These are phyloP conservation scores for Calephelis perditalis DNA, from an alignment of 2,888 invertebrate species.

Conservation along the genomic window DNA sequence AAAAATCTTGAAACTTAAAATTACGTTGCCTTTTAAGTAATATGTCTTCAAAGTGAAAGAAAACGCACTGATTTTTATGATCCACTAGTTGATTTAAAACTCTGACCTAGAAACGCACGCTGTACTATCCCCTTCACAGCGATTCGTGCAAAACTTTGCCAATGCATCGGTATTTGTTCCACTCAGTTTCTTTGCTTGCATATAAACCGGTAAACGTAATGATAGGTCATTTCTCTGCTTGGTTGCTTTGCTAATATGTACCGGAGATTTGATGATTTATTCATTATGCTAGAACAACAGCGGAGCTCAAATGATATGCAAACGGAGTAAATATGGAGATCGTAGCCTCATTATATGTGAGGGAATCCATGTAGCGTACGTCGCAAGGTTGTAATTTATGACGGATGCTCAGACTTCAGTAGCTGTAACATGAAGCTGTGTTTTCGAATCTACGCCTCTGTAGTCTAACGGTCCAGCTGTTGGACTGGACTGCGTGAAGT, in stretches of 20 bases:
- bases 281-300: slow-evolving; percentile 22
- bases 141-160: slow-evolving; percentile 12
- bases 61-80: too few relatives aligned
- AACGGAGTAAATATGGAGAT: slow-evolving; percentile 15
- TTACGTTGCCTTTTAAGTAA: too few relatives aligned
- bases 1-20: too few relatives aligned
- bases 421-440: too few relatives aligned
- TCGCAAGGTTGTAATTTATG: background rate
- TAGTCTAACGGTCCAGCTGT: too few relatives aligned
- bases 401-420: background rate
- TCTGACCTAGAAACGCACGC: too few relatives aligned
- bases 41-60: too few relatives aligned
- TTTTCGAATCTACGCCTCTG: too few relatives aligned
- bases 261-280: slow-evolving; percentile 22
- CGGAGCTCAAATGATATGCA: slow-evolving; percentile 18
- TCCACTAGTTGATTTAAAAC: too few relatives aligned
- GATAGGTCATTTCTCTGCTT: slow-evolving; percentile 32
- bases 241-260: slow-evolving; percentile 31
- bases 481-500: too few relatives aligned
- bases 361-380: background rate
- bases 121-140: background rate
- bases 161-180: slow-evolving; percentile 23
- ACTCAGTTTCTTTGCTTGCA: slow-evolving; percentile 22
- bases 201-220: slow-evolving; percentile 31
- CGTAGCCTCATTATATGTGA: slow-evolving; percentile 2